phyloP scores from a whole-genome alignment of 2,888 invertebrate species.

The Escarpia spicata region DNA sequence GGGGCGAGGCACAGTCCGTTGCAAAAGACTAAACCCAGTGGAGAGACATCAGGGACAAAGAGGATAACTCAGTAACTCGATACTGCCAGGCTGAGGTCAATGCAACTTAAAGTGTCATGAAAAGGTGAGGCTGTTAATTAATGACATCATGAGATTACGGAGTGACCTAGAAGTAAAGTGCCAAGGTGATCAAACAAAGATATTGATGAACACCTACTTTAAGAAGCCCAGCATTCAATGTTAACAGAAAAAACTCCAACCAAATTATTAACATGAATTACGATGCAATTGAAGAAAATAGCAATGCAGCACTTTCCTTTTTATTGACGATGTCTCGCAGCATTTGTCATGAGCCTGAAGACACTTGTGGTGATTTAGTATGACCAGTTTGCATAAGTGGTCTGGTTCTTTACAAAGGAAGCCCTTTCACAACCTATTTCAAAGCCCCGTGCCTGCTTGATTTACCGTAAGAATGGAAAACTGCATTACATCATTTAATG shows the following conservation, averaged over 20 bases:
- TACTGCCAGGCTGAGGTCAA: neutral
- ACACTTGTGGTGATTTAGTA: neutral
- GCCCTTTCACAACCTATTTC: conserved; percentile 4
- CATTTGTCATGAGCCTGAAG: conserved; percentile 2
- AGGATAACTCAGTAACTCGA: too few relatives aligned
- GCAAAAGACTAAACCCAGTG: too few relatives aligned
- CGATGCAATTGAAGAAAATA: neutral
- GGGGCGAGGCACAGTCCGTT: too few relatives aligned
- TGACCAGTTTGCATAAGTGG: neutral
- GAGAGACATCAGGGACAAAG: too few relatives aligned
- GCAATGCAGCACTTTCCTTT: neutral
- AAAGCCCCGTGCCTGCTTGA: neutral
- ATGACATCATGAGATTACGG: neutral
- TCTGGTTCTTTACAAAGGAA: neutral
- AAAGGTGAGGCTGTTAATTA: neutral
- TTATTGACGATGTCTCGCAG: neutral
- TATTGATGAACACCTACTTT: neutral
- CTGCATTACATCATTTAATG: conserved; percentile 2
- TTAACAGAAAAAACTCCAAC: neutral
- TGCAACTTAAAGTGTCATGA: neutral
- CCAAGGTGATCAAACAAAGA: neutral
- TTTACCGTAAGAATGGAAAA: neutral
- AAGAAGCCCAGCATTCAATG: neutral
- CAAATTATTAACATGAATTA: neutral
- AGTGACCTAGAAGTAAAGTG: neutral